Base-by-base conservation (phyloP, 30 jellyfish, hydroid and myxozoan species). In the Chrysaora quinquecirrha region DNA sequence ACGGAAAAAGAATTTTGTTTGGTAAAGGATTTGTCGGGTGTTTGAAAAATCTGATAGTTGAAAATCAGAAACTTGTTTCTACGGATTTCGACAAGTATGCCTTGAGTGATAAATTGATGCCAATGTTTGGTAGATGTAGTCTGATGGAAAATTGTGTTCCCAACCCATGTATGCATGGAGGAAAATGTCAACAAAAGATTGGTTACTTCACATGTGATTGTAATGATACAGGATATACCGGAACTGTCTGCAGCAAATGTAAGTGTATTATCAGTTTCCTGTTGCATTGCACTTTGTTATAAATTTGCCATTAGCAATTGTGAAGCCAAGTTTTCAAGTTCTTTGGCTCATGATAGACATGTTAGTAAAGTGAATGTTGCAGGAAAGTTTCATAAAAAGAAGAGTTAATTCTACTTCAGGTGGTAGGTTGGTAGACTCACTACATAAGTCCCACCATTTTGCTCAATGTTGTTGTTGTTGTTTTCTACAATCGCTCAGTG, bases 131-230 rank as follows among this genome's bases (percentile, higher is more conserved):
- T 11, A 48, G 14, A 22, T 86, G 96, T 52, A 33, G 60, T 27
- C 64, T 75, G 66, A 67, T 33, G 22, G 96, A 86, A 30, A 58
- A 75, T 62, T 86, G 96, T 47, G 69, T 43, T 10, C 96, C 96
- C 35, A 77, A 86, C 60, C 96, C 96, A 1, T 86, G 96, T 56
- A 54, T 76, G 67, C 75, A 86, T 64, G 96, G 96, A 7, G 96
- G 96, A 14, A 69, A 49, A 63, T 86, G 96, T 34, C 60, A 70
- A 27, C 93, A 82, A 58, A 56, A 43, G 7, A 89, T 25, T 23
- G 61, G 30, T 27, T 11, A 71, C 7, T 86, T 76, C 52, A 28
- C 58, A 54, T 86, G 96, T 61, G 77, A 86, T 43, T 86, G 96
- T 83, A 0, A 75, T 1, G 24, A 68, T n/a, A 76, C 96, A 1